Evolutionary conservation across 2,797 vertebrate species (phyloP), one percentile per base, ranked within the genome.

Genomic region (Neosalanx taihuensis): DNA sequence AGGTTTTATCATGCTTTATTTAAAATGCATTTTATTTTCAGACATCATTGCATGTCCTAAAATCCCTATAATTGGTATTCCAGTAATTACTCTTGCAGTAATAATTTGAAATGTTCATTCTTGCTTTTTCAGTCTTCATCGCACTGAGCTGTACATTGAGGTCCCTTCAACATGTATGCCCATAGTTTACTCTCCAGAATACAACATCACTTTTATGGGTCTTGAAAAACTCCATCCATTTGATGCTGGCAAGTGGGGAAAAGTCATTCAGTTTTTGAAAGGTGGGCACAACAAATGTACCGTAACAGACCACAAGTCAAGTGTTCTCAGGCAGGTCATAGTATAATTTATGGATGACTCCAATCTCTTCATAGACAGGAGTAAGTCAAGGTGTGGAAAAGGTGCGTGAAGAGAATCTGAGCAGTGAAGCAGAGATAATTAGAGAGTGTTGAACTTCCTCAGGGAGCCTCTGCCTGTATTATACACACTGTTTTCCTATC

Each of bases 151-250:
- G 67, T 97, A 96, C 67, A 64, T 85, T 64, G 90, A 90, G 10
- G 76, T 94, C 69, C 92, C 95, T 0, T 31, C 79, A 49, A 84
- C 89, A 71, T 92, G 91, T 49, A 91, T 95, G 89, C 97, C 97
- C 26, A 97, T 99, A 1, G 91, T 99, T 10, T 99, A 98, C 82
- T 96, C 96, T 12, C 91, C 94, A 0, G 91, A 93, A 69, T 99
- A 99, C 89, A 99, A 99, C 90, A 98, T 99, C 88, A 97, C 96
- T 6, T 99, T 99, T 79, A 89, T 99, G 94, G 96, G 97, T 62
- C 87, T 99, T 59, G 96, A 99, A 84, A 98, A 96, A 76, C 94
- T 99, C 49, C 97, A 99, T 79, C 97, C 97, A 0, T 99, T 99
- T 62, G 97, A 99, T 75, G 93, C 96, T 0, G 96, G 96, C 60